Evolutionary conservation across 1,140 invertebrate species (phyloP).

Genomic region (Sitophilus oryzae): DNA sequence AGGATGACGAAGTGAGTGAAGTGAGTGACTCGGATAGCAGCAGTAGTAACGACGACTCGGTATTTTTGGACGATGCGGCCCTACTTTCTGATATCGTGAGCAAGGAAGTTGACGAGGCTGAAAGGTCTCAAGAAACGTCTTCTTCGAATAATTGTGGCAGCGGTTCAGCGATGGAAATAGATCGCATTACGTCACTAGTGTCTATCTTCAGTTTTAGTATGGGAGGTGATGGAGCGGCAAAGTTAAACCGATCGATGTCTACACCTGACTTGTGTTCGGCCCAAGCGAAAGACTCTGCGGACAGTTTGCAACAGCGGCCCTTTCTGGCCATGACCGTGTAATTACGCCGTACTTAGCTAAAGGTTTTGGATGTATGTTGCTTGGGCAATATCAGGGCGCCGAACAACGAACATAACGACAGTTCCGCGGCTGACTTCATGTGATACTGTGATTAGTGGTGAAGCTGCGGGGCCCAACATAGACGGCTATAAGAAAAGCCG

Average conservation of each 20-base stretch:
- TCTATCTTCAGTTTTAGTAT: conserved; percentile 54
- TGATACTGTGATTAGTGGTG: conserved; percentile 18
- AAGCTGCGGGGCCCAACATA: conserved; percentile 8
- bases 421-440: conserved; percentile 17
- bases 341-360: too few relatives aligned
- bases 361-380: too few relatives aligned
- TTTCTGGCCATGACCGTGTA: conserved; percentile 51
- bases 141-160: conserved; percentile 11
- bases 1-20: conserved; percentile 32
- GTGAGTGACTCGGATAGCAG: conserved; percentile 32
- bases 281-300: conserved; percentile 47
- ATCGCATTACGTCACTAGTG: conserved; percentile 51
- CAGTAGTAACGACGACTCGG: conserved; percentile 39
- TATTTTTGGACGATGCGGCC: conserved; percentile 44
- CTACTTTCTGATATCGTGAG: conserved; percentile 39
- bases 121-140: conserved; percentile 20
- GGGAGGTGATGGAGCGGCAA: conserved; percentile 31
- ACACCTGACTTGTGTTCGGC: conserved; percentile 50
- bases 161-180: conserved; percentile 49
- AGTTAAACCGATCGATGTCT: conserved; percentile 46
- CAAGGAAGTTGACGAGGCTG: conserved; percentile 37
- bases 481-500: conserved; percentile 8
- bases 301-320: conserved; percentile 45
- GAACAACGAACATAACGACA: background rate
- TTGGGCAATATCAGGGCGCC: too few relatives aligned